phyloP scores from a whole-genome alignment of 2,888 invertebrate genomes.

The Sesamia inferens region DNA sequence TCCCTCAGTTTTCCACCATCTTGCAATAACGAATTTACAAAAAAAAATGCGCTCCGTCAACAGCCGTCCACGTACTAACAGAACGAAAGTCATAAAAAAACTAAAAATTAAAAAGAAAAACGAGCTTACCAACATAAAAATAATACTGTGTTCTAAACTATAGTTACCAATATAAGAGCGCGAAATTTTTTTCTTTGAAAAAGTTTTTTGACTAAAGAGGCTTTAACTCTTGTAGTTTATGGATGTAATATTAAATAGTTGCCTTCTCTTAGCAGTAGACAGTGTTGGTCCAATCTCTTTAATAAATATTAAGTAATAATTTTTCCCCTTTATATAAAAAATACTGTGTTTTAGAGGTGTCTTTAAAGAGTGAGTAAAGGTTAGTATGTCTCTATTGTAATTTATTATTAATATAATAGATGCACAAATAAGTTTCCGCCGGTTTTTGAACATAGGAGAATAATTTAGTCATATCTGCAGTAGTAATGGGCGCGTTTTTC shows the following conservation, averaged over 20 bases:
- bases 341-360: conserved; percentile 69
- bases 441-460: too few species aligned
- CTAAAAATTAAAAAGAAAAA: conserved; percentile 82
- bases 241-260: conserved; percentile 77
- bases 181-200: conserved; percentile 42
- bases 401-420: too few species aligned
- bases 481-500: too few species aligned
- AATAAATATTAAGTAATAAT: conserved; percentile 67
- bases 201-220: conserved; percentile 67
- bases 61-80: conserved; percentile 76
- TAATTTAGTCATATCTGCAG: too few species aligned
- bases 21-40: conserved; percentile 64
- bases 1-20: conserved; percentile 61
- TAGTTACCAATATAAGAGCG: conserved; percentile 60
- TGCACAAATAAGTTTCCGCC: too few species aligned
- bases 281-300: conserved; percentile 84
- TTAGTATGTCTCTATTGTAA: conserved; percentile 58
- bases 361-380: conserved; percentile 69
- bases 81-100: conserved; percentile 73
- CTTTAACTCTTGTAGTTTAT: conserved; percentile 71
- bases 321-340: conserved; percentile 66
- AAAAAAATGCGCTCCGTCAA: conserved; percentile 81
- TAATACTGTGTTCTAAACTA: conserved; percentile 76
- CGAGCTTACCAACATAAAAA: conserved; percentile 79
- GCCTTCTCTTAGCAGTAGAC: conserved; percentile 84